Evolutionary conservation across 2,888 invertebrate genomes (phyloP).

Genomic region (Andrena flavipes): DNA sequence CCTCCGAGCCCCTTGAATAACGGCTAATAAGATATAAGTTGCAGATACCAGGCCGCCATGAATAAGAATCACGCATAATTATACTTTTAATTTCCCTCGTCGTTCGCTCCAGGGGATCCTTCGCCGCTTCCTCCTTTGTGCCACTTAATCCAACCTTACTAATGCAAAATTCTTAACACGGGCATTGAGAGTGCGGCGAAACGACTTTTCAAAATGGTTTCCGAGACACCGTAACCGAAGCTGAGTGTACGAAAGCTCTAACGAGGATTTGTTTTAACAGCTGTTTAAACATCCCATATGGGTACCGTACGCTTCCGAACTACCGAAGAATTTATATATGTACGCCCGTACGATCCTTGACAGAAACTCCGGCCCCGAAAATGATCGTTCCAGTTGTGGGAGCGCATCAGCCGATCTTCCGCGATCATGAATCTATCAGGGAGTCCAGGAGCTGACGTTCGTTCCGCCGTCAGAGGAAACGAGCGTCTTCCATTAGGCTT

Average conservation of each 20-base stretch:
- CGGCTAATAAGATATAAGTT: slow-evolving; percentile 61
- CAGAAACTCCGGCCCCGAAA: slow-evolving; percentile 26
- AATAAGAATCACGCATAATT: slow-evolving; percentile 62
- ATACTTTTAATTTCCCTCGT: slow-evolving; percentile 47
- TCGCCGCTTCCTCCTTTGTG: background rate
- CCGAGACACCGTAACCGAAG: no score
- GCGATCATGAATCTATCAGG: slow-evolving; percentile 54
- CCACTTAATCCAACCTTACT: slow-evolving; percentile 1
- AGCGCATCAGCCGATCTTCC: slow-evolving; percentile 54
- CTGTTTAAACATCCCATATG: no score
- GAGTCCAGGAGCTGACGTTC: slow-evolving; percentile 37
- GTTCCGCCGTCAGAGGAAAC: slow-evolving; percentile 60
- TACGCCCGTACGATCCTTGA: background rate
- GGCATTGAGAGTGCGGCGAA: background rate
- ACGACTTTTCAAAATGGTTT: background rate
- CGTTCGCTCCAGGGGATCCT: slow-evolving; percentile 21
- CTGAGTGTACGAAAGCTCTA: no score
- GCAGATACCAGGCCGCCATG: slow-evolving; percentile 42
- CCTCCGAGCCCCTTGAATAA: slow-evolving; percentile 42
- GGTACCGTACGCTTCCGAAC: no score
- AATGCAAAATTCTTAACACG: background rate
- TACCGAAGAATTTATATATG: no score
- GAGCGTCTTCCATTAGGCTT: slow-evolving; percentile 75
- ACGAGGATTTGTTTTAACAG: no score
- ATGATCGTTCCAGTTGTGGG: slow-evolving; percentile 30